Conservation (phyloP, 1,140 invertebrate species). For the Ladona fulva region DNA sequence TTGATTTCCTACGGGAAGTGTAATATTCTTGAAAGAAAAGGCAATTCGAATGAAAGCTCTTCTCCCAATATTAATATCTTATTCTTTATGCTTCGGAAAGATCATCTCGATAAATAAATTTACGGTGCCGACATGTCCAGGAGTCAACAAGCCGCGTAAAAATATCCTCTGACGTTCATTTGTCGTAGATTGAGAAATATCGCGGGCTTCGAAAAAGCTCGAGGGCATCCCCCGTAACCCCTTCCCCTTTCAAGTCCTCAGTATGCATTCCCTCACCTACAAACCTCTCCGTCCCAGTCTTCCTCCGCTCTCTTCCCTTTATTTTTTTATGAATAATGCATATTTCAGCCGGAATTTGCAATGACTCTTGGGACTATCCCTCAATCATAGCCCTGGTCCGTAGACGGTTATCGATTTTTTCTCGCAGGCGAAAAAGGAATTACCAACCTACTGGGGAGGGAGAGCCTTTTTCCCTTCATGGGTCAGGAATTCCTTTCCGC, state of each 20-base stretch:
- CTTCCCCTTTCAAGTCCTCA: background rate
- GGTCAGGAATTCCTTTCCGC: too few species aligned
- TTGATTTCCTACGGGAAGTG: too few species aligned
- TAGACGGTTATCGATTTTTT: slow-evolving; percentile 1
- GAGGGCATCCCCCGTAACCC: background rate
- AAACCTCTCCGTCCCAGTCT: background rate
- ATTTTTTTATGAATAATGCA: slow-evolving; percentile 10
- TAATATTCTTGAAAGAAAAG: too few species aligned
- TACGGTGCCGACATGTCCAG: background rate
- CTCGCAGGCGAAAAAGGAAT: background rate
- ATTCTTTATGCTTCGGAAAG: background rate
- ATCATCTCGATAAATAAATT: background rate
- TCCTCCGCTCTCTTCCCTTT: background rate
- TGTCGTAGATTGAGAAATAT: background rate
- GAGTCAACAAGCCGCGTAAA: background rate
- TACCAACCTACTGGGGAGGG: background rate
- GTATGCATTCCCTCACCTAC: background rate
- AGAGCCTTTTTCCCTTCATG: background rate
- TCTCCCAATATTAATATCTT: background rate
- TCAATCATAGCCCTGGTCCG: background rate
- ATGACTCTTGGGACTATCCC: background rate
- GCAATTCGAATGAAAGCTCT: too few species aligned
- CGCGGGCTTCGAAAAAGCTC: too few species aligned
- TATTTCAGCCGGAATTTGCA: background rate
- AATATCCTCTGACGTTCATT: background rate